These are phyloP conservation scores for Pristionchus mayeri DNA, from an alignment of 2,888 invertebrate genomes.

Conservation along the genomic window DNA sequence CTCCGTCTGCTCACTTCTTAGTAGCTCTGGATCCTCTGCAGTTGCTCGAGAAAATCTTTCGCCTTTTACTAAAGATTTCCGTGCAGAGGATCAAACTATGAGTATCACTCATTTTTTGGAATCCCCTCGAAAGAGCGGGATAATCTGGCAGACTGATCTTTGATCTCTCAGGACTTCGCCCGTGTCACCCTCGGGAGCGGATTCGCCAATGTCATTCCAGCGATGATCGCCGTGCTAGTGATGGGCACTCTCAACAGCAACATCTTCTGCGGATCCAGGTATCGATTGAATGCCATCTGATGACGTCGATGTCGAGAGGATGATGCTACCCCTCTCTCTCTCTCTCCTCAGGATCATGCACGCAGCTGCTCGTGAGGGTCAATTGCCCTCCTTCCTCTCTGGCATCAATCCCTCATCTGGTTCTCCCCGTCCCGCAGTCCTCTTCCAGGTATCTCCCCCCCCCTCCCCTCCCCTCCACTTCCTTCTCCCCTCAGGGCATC, in stretches of 20 bases:
- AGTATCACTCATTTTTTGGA: constrained; percentile 50
- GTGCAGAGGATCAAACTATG: constrained; percentile 56
- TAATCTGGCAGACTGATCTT: not conserved
- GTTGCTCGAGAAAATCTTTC: constrained; percentile 58
- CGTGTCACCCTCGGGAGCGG: constrained; percentile 58
- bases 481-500: constrained; percentile 14
- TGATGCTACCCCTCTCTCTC: too few species aligned
- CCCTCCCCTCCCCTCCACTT: too few species aligned
- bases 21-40: constrained; percentile 50
- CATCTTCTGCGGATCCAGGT: constrained; percentile 67
- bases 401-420: constrained; percentile 58
- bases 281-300: not conserved
- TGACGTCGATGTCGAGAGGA: not conserved
- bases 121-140: constrained; percentile 50
- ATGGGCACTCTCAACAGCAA: constrained; percentile 69
- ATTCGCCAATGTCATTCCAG: constrained; percentile 65
- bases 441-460: constrained; percentile 59
- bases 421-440: constrained; percentile 64
- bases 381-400: constrained; percentile 64
- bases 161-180: constrained; percentile 59
- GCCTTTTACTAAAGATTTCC: constrained; percentile 67
- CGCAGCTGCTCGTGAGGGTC: constrained; percentile 65
- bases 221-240: constrained; percentile 66
- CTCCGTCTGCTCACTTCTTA: not conserved
- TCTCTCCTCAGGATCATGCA: constrained; percentile 60